Base-by-base conservation (phyloP, 1,140 invertebrate species). In the Drosophila pandora region DNA sequence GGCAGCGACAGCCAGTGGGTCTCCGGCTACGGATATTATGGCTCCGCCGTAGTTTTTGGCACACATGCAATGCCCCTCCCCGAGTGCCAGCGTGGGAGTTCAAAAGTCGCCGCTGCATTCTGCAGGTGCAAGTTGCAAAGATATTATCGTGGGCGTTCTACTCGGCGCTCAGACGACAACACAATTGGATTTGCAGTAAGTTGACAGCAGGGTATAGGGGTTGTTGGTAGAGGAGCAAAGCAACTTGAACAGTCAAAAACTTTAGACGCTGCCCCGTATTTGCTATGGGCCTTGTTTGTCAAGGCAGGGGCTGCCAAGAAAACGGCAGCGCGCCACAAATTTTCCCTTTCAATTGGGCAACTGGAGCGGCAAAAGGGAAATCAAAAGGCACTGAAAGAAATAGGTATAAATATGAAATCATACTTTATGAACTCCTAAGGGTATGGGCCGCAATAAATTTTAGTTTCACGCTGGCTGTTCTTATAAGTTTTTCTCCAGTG, bases 331-430 rank as follows among this genome's bases (percentile, higher is more conserved):
- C 56, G 67, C 80, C 62, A 69, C 76, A 74, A 85, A 64, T 80
- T 65, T 70, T 76, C 55, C 67, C 73, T 85, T 85, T 75, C 76
- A 85, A 77, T 85, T 80, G 73, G 77, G 57, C 79, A 83, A 83
- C 56, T 75, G 45, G 65, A 81, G 73, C 77, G 77, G 59, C 56
- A 75, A 60, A 50, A 23, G 41, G 54, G 53, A 55, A 55, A 45
- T 32, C 67, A 50, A 56, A 30, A 21, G 49, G 34, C 61, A 48
- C 63, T 52, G 34, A 4, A 21, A 49, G 32, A 5, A 62, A 61
- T 32, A 21, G 9, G 13, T 41, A 17, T 13, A n/a, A 9, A 12
- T 43, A 12, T 7, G 13, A 21, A 17, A 1, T 1, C 9, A 41
- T 5, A 2, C 0, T 5, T 0, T 17, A 4, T n/a, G 5, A 13